A percentile compares a stretch with the other conserved stretches of the same genome.
Conservation (phyloP, 2,888 invertebrate genomes). For the Auanema freiburgensis region DNA sequence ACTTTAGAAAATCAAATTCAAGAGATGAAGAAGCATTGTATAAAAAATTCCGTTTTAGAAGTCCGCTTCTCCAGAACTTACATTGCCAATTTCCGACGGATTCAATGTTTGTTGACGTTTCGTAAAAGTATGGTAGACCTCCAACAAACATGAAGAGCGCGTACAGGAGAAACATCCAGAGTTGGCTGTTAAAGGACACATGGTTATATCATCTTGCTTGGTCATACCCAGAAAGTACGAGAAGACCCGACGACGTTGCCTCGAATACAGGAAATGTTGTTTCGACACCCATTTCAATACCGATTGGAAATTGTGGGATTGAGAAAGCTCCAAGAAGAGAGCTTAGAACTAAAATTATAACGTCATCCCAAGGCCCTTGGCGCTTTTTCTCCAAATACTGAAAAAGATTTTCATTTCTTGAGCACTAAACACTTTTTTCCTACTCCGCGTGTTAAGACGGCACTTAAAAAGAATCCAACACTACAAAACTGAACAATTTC, state of each 20-base stretch:
- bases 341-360: conserved; percentile 18
- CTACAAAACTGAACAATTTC: conserved; percentile 39
- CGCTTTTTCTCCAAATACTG: neutral
- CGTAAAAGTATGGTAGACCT: neutral
- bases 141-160: conserved; percentile 2
- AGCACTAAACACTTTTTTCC: neutral
- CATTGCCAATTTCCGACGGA: conserved; percentile 14
- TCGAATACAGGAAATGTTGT: conserved; percentile 59
- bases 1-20: neutral
- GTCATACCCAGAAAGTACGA: conserved; percentile 49
- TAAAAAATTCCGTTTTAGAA: neutral
- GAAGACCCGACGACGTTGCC: conserved; percentile 56
- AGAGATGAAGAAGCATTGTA: neutral
- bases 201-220: neutral
- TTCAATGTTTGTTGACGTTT: neutral
- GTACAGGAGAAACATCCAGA: conserved; percentile 30
- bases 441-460: conserved; percentile 16
- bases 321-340: conserved; percentile 35
- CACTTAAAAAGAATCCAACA: conserved; percentile 36
- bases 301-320: conserved; percentile 43
- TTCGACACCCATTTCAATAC: conserved; percentile 56
- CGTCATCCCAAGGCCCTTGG: conserved; percentile 7
- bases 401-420: neutral
- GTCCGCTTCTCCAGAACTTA: neutral
- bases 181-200: conserved; percentile 11